A percentile compares a stretch with the other conserved stretches of the same genome.
These are phyloP conservation scores for Zophobas morio DNA, from an alignment of 1,140 invertebrate genomes.

Conservation along the genomic window DNA sequence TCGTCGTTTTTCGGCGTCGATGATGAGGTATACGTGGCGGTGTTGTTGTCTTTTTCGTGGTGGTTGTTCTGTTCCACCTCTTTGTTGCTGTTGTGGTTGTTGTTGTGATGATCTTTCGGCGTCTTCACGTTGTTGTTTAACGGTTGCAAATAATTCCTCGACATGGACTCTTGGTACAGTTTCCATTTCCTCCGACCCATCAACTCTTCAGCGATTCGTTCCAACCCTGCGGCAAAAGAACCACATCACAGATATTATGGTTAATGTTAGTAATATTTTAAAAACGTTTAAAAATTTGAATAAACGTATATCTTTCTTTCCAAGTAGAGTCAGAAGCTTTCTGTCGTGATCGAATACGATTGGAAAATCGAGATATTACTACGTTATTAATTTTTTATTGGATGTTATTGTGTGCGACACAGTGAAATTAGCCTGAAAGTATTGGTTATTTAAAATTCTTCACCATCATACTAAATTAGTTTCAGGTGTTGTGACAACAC, in stretches of 20 bases:
- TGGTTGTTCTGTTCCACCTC: constrained; percentile 57
- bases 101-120: constrained; percentile 56
- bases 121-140: constrained; percentile 67
- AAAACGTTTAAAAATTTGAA: too few species aligned
- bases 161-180: constrained; percentile 88
- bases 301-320: too few species aligned
- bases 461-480: too few species aligned
- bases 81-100: constrained; percentile 54
- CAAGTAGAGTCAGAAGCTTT: too few species aligned
- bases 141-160: constrained; percentile 72
- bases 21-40: constrained; percentile 51
- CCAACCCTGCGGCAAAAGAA: constrained; percentile 79
- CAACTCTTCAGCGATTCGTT: constrained; percentile 95
- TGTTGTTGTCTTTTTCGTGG: constrained; percentile 57
- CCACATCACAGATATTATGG: background rate
- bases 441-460: too few species aligned
- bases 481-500: too few species aligned
- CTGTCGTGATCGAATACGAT: too few species aligned
- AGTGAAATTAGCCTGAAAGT: too few species aligned
- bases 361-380: too few species aligned
- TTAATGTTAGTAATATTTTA: too few species aligned
- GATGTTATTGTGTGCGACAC: too few species aligned
- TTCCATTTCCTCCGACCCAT: constrained; percentile 95
- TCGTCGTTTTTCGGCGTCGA: constrained; percentile 50
- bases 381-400: too few species aligned